Base-by-base conservation (phyloP, 92 coral and sea anemone genomes). In the Palythoa caribaeorum region DNA sequence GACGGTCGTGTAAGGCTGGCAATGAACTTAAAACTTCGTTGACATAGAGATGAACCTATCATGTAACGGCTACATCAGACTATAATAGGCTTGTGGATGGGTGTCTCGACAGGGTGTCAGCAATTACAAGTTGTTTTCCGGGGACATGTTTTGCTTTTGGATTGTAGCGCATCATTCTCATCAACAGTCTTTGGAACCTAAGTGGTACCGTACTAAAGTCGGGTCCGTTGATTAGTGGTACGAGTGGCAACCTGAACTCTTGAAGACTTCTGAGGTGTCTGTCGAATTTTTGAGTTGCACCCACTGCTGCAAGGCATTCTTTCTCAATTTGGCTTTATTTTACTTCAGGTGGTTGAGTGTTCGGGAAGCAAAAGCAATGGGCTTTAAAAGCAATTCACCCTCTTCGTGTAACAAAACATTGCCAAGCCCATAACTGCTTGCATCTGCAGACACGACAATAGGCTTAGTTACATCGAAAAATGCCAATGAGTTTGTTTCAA, bases 121-220 rank as follows among this genome's bases (percentile, higher is more conserved):
- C 94, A 3, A 91, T 78, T 13, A 86, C 76, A 1, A 91, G 71
- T 69, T 91, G 40, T 78, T 93, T 86, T 40, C 93, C 90, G 19
- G 92, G 96, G 16, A 89, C 74, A 75, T 93, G 79, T 54, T 59
- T 71, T 0, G 92, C 92, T 19, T 66, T 81, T 2, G 78, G 73
- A 79, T 91, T 88, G 83, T 84, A 94, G 38, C 93, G 83, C 28
- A 28, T 28, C 28, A 28, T 28, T 28, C 28, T 28, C 28, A 28
- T 28, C 84, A 90, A 80, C 17, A 94, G 96, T 6, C 90, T 88
- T 55, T 91, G 96, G 83, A 88, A 91, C 83, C 88, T 65, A 48
- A 91, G 28, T 8, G 91, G 96, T 10, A 71, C 87, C 55, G 74
- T 74, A 38, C 86, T 85, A 35, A 91, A 70, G 51, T 83, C 89